Percentiles rank a stretch among this genome's conserved stretches.
Conservation (phyloP, 2,797 vertebrate species). For the Chrosomus eos region DNA sequence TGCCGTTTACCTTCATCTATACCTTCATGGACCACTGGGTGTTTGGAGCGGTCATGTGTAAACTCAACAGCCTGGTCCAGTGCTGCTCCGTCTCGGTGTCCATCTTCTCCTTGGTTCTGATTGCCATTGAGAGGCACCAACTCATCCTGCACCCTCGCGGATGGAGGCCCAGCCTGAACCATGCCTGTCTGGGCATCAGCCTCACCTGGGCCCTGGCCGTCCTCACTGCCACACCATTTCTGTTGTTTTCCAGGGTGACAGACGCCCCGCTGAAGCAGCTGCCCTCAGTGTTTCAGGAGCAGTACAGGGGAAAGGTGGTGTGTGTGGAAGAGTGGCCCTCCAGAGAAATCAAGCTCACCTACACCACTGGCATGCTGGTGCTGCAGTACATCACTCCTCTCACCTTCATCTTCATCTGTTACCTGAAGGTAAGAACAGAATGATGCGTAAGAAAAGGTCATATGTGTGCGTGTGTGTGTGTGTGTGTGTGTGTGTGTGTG, state of each 20-base stretch:
- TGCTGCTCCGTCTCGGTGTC: conserved; percentile 86
- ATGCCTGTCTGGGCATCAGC: conserved; percentile 82
- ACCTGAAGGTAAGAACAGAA: conserved; percentile 80
- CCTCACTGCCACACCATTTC: conserved; percentile 82
- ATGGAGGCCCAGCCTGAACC: conserved; percentile 84
- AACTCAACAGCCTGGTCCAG: conserved; percentile 84
- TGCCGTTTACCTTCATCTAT: conserved; percentile 88
- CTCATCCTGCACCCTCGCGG: conserved; percentile 86
- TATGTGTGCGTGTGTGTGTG: neutral
- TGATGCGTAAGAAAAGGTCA: neutral
- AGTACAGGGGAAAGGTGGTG: conserved; percentile 84
- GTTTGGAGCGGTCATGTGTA: conserved; percentile 87
- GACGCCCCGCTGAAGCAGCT: conserved; percentile 83
- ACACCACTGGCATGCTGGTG: conserved; percentile 83
- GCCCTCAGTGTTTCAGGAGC: conserved; percentile 71
- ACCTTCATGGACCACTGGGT: conserved; percentile 90
- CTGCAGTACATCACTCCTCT: conserved; percentile 86
- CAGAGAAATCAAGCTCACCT: conserved; percentile 80
- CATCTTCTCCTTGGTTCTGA: conserved; percentile 86
- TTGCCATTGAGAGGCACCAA: conserved; percentile 86
- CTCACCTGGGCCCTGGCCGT: conserved; percentile 83
- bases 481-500: neutral
- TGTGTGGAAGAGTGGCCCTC: conserved; percentile 84
- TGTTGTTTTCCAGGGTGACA: conserved; percentile 80
- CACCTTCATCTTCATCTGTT: conserved; percentile 88